Evolutionary conservation across 2,888 invertebrate species (phyloP).

Genomic region (Maniola hyperantus): DNA sequence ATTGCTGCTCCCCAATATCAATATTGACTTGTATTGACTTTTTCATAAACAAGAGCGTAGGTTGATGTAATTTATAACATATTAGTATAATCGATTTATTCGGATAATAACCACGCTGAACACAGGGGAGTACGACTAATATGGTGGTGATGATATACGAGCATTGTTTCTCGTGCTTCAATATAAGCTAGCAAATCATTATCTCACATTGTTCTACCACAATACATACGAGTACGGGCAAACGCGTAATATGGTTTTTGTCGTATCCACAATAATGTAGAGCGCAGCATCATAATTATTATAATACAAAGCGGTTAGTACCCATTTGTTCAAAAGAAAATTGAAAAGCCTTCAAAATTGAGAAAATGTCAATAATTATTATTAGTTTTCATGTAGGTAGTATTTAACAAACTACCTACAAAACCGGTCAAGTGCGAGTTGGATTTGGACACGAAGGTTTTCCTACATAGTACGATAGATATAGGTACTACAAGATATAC

Average conservation of each 20-base stretch:
- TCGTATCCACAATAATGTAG: background rate
- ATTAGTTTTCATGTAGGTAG: too few relatives aligned
- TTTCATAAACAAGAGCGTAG: constrained; percentile 43
- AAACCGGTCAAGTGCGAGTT: too few relatives aligned
- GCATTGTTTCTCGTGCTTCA: constrained; percentile 26
- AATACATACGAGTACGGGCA: background rate
- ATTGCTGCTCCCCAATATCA: constrained; percentile 53
- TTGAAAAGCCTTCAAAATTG: background rate
- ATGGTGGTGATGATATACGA: constrained; percentile 21
- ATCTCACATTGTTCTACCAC: constrained; percentile 14
- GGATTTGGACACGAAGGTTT: too few relatives aligned
- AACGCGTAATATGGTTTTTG: background rate
- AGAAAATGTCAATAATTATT: background rate
- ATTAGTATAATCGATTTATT: constrained; percentile 15
- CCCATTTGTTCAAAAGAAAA: background rate
- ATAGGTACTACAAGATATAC: too few relatives aligned
- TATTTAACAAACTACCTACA: background rate
- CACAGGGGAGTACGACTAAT: constrained; percentile 26
- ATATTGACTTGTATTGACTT: constrained; percentile 59
- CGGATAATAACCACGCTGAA: constrained; percentile 14
- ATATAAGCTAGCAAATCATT: constrained; percentile 17
- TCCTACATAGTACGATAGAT: too few relatives aligned
- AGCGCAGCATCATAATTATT: background rate
- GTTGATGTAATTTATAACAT: constrained; percentile 7
- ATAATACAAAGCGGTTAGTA: background rate